These are phyloP conservation scores for Trogon melanurus DNA, from an alignment of 2,113 vertebrate genomes.

Conservation along the genomic window DNA sequence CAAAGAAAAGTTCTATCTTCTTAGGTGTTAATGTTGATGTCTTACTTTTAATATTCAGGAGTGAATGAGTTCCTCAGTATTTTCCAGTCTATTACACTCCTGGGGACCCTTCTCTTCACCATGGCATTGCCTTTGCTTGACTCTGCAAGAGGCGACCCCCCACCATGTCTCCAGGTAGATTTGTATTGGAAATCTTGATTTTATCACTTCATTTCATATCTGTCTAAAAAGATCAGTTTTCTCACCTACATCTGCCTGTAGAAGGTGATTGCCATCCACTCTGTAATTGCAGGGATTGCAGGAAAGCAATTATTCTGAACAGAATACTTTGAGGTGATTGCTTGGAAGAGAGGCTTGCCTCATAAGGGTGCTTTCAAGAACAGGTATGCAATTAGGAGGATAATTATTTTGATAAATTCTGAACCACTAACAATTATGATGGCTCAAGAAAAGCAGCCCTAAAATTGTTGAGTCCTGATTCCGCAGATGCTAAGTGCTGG, in stretches of 20 bases:
- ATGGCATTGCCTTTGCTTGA: background rate
- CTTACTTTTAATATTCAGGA: background rate
- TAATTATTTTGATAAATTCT: constrained; percentile 54
- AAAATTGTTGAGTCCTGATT: background rate
- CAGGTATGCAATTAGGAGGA: constrained; percentile 35
- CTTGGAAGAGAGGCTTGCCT: constrained; percentile 24
- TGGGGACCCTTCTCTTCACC: background rate
- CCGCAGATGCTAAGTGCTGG: background rate
- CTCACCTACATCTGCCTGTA: background rate
- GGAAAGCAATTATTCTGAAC: constrained; percentile 46
- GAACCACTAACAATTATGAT: background rate
- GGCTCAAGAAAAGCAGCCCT: constrained; percentile 8
- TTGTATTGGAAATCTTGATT: background rate
- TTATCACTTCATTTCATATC: background rate
- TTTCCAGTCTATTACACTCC: background rate
- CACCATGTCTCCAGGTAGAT: background rate
- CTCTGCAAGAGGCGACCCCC: background rate
- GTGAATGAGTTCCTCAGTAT: background rate
- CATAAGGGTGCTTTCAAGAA: constrained; percentile 17
- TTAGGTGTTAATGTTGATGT: background rate
- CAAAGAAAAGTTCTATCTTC: background rate
- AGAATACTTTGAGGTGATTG: constrained; percentile 21
- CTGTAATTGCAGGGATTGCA: background rate
- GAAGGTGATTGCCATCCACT: background rate
- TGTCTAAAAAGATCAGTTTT: background rate